Conservation (phyloP, 2,797 vertebrate genomes). For the Triplophysa bombifrons region DNA sequence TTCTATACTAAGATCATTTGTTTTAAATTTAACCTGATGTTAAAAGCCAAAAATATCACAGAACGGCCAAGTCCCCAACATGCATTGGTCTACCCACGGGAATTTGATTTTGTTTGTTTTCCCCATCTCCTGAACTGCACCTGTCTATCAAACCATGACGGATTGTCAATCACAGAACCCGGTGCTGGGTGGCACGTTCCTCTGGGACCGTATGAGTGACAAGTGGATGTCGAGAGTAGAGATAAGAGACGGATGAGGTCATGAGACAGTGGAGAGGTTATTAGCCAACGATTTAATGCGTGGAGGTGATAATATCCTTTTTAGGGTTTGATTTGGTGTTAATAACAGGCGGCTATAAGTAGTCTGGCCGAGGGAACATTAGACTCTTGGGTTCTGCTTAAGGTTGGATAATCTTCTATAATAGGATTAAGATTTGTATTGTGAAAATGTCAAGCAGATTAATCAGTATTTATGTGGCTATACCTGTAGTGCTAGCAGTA, state of each 20-base stretch:
- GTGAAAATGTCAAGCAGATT: background rate
- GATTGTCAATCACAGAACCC: slow-evolving; percentile 14
- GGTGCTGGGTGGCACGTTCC: background rate
- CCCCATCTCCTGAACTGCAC: background rate
- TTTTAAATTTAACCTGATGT: background rate
- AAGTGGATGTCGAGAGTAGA: background rate
- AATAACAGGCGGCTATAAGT: background rate
- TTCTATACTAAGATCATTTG: background rate
- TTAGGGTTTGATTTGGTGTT: background rate
- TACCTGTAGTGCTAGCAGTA: background rate
- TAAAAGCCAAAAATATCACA: no score
- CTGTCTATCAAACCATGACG: slow-evolving; percentile 24
- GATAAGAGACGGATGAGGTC: background rate
- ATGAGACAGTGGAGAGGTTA: background rate
- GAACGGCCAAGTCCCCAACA: background rate
- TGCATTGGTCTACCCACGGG: background rate
- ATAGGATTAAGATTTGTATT: background rate
- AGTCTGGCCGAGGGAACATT: background rate
- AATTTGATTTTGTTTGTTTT: slow-evolving; percentile 13
- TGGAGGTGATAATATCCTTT: background rate
- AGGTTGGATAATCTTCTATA: background rate
- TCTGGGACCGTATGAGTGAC: slow-evolving; percentile 18
- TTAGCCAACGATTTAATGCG: slow-evolving; percentile 7
- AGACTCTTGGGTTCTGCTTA: background rate
- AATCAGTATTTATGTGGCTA: background rate